Conservation (phyloP, 1,140 invertebrate species). For the Sitophilus oryzae region DNA sequence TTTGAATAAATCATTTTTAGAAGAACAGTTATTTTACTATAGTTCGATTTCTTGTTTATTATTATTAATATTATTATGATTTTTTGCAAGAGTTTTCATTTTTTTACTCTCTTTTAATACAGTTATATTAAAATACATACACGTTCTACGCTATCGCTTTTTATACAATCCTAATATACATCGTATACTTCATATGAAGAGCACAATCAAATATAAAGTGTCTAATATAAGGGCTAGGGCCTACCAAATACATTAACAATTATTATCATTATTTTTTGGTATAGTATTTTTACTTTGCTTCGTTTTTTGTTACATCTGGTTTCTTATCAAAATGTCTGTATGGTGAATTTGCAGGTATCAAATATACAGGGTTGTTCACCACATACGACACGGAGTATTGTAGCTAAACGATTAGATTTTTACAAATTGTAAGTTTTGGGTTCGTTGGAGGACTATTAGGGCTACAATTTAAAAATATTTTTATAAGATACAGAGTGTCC, state of each 20-base stretch:
- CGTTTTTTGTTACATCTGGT: background rate
- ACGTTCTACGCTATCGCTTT: conserved; percentile 11
- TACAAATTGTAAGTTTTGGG: background rate
- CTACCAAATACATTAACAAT: background rate
- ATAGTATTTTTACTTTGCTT: background rate
- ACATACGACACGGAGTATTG: background rate
- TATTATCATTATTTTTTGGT: background rate
- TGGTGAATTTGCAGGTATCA: background rate
- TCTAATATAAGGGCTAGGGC: conserved; percentile 1
- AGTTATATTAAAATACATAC: conserved; percentile 17
- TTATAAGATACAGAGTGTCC: too few relatives aligned
- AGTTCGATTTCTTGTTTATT: background rate
- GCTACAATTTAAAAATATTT: background rate
- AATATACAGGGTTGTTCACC: background rate
- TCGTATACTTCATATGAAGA: conserved; percentile 22
- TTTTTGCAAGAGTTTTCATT: background rate
- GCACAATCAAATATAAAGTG: conserved; percentile 20
- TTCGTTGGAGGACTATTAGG: background rate
- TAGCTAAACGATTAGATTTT: background rate
- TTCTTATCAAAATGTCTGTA: background rate
- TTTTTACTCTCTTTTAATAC: background rate
- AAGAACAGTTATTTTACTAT: background rate
- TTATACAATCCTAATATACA: conserved; percentile 20
- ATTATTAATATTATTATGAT: background rate
- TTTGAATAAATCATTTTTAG: background rate